Base-by-base conservation (phyloP, 2,113 vertebrate species). In the Cranoglanis bouderius region DNA sequence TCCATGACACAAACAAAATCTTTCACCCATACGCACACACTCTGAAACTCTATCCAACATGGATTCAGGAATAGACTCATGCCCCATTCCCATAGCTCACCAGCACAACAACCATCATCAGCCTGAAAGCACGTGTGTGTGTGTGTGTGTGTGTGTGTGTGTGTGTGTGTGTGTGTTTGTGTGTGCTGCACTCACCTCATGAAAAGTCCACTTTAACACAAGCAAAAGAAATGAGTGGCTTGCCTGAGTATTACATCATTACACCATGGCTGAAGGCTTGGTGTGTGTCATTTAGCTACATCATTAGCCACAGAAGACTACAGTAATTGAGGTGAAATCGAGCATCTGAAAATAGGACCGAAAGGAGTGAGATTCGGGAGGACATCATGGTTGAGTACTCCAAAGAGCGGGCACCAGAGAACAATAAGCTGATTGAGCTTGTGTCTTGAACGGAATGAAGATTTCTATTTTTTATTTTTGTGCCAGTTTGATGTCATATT, bases 1-100 rank as follows among this genome's bases (percentile, higher is more conserved):
- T 87, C 82, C 53, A 88, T 85, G 88, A 82, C 87, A 88, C 89
- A 82, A 82, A 72, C 83, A 83, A 87, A 88, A 82, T 59, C 87
- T 70, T 84, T 80, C 78, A 81, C 87, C 86, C 70, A 53, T 85
- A 86, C 85, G 89, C 84, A 53, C 87, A 86, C 49, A 84, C 87
- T 90, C 84, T 57, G 43, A 87, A 57, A 86, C 84, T 83, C 70
- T 1, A 21, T 43, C 43, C 87, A 83, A 35, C 6, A 57, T 61
- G n/a, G 87, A 84, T 67, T 65, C 43, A 59, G 74, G 19, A n/a
- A 90, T 49, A 77, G 65, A 46, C 59, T 70, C 70, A 86, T 53
- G 65, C 43, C 83, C 46, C n/a, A n/a, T 61, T 55, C 38, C 57
- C 51, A 80, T 13, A 61, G 9, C 32, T 75, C 43, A 55, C 43